Percentiles rank a stretch among this genome's conserved stretches.
phyloP scores from a whole-genome alignment of 2,888 invertebrate genomes.

The Scotopteryx bipunctaria region DNA sequence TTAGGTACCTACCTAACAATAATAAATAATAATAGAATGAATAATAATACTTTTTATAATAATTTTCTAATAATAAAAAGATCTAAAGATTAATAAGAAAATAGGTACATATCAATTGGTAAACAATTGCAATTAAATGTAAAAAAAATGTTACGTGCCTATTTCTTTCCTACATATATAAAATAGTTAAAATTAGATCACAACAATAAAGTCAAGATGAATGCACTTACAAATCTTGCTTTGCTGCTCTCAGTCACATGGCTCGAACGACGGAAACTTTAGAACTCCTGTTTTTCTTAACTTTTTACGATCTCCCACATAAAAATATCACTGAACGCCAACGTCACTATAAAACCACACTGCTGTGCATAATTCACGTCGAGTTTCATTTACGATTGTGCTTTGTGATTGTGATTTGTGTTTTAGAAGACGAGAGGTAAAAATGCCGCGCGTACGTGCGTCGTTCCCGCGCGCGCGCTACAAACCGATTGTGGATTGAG shows the following conservation, averaged over 20 bases:
- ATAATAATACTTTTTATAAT: too few relatives aligned
- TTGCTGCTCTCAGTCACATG: constrained; percentile 72
- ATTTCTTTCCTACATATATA: too few relatives aligned
- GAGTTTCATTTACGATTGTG: constrained; percentile 41
- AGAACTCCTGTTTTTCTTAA: constrained; percentile 67
- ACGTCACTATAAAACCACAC: constrained; percentile 59
- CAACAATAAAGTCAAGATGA: constrained; percentile 34
- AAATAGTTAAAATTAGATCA: constrained; percentile 3
- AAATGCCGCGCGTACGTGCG: constrained; percentile 41
- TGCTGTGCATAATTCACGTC: constrained; percentile 42
- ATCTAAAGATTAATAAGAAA: too few relatives aligned
- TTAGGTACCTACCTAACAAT: too few relatives aligned
- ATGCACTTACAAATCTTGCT: constrained; percentile 72
- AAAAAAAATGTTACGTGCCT: too few relatives aligned
- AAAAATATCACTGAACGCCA: constrained; percentile 60
- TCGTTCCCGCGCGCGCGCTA: constrained; percentile 61
- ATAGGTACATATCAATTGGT: too few relatives aligned
- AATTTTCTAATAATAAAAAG: too few relatives aligned
- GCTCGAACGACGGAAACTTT: constrained; percentile 70
- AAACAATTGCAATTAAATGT: too few relatives aligned
- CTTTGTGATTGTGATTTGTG: constrained; percentile 40
- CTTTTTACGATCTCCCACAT: constrained; percentile 59
- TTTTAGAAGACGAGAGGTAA: constrained; percentile 38
- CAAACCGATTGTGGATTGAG: constrained; percentile 58
- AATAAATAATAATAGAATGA: too few relatives aligned